A percentile compares a stretch with the other conserved stretches of the same genome.
phyloP scores from a whole-genome alignment of 1,140 invertebrate species.

The Helicoverpa armigera region DNA sequence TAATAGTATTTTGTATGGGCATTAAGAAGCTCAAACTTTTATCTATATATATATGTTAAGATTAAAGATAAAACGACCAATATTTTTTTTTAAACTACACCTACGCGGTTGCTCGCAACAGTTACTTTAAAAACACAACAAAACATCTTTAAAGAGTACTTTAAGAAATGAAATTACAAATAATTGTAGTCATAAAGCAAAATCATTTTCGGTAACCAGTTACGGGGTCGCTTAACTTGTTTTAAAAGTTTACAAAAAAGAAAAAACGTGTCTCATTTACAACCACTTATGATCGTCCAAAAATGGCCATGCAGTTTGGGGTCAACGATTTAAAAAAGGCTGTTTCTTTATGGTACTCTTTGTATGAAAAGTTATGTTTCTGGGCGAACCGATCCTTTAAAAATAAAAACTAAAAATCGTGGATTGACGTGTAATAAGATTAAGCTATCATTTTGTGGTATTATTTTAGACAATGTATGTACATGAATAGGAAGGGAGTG shows the following conservation, averaged over 20 bases:
- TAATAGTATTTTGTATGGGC: too few species aligned
- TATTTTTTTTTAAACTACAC: too few species aligned
- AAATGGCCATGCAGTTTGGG: background rate
- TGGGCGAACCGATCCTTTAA: too few species aligned
- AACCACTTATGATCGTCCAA: background rate
- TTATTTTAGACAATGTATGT: too few species aligned
- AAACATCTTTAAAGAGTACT: background rate
- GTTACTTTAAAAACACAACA: background rate
- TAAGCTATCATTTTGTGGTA: too few species aligned
- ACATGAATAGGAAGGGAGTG: too few species aligned
- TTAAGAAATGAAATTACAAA: background rate
- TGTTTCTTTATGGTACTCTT: background rate
- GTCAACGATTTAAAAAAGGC: background rate
- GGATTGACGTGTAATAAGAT: too few species aligned
- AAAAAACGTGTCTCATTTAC: background rate
- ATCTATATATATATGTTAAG: too few species aligned
- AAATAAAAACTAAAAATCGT: too few species aligned
- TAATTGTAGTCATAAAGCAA: conserved; percentile 11
- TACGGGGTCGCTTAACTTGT: background rate
- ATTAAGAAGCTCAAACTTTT: too few species aligned
- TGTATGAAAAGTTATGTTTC: background rate
- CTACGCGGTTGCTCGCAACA: background rate
- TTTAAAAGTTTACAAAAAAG: background rate
- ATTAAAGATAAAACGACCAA: too few species aligned
- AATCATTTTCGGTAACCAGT: background rate